phyloP scores from a whole-genome alignment of 1,140 invertebrate genomes.

The Papilio polyxenes region DNA sequence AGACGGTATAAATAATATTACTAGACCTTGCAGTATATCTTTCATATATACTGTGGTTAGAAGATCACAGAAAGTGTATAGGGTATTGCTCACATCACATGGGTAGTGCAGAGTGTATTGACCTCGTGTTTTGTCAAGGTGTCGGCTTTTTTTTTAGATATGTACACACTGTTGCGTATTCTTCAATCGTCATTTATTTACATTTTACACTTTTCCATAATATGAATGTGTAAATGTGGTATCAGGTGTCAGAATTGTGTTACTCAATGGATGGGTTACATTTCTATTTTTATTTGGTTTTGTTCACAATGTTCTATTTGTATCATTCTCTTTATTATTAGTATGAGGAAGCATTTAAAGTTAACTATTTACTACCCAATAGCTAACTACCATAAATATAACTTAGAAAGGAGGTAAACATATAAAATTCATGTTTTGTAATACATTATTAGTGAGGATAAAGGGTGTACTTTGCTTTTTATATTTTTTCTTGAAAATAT shows the following conservation, averaged over 20 bases:
- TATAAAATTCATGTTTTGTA: neutral
- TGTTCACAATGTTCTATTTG: neutral
- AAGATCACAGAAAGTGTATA: conserved; percentile 20
- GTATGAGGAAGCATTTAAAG: neutral
- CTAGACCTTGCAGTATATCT: neutral
- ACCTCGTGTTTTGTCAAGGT: conserved; percentile 81
- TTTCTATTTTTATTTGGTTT: conserved; percentile 1
- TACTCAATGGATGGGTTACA: neutral
- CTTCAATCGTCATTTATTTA: conserved; percentile 64
- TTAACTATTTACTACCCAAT: neutral
- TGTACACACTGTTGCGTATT: conserved; percentile 77
- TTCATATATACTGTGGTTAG: neutral
- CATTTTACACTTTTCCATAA: conserved; percentile 44
- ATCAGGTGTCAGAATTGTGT: conserved; percentile 35
- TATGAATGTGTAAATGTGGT: conserved; percentile 36
- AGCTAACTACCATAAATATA: neutral
- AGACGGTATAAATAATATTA: conserved; percentile 17
- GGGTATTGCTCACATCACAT: conserved; percentile 66
- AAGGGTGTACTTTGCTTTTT: neutral
- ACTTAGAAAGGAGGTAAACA: neutral
- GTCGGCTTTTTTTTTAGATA: conserved; percentile 79
- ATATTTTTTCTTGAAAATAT: neutral
- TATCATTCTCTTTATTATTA: conserved; percentile 6
- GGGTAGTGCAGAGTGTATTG: conserved; percentile 76
- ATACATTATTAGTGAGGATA: neutral